Conservation (phyloP, 2,113 vertebrate species). For the Tragelaphus buxtoni region DNA sequence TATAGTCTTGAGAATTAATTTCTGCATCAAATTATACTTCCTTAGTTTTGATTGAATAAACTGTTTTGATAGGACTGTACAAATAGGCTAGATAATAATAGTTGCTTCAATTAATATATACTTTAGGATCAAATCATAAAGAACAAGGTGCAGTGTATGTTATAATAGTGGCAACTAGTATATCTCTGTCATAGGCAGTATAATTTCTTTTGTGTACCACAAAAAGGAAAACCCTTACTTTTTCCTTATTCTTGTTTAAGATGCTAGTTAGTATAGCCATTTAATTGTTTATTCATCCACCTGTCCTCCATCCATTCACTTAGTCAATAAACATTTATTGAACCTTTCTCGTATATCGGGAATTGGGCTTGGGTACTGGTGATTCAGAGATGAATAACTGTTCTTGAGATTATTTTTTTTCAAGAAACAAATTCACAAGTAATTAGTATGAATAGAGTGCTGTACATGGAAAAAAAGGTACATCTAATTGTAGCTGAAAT, state of each 20-base stretch:
- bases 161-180: background rate
- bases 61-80: slow-evolving; percentile 8
- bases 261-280: background rate
- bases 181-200: background rate
- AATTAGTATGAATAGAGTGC: background rate
- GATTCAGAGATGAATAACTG: background rate
- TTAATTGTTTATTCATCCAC: background rate
- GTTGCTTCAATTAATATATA: slow-evolving; percentile 33
- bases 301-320: background rate
- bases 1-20: slow-evolving; percentile 34
- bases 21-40: slow-evolving; percentile 48
- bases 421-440: background rate
- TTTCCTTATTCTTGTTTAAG: background rate
- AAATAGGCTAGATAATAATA: slow-evolving; percentile 13
- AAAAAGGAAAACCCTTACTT: background rate
- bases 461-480: background rate
- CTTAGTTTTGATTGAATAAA: slow-evolving; percentile 50
- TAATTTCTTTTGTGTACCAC: background rate
- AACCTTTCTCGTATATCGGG: background rate
- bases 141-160: background rate
- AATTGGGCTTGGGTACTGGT: background rate
- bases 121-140: slow-evolving; percentile 26
- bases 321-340: background rate
- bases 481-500: background rate
- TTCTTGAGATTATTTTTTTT: background rate